Conservation (phyloP, 2,113 vertebrate genomes). For the Hemiscyllium ocellatum region DNA sequence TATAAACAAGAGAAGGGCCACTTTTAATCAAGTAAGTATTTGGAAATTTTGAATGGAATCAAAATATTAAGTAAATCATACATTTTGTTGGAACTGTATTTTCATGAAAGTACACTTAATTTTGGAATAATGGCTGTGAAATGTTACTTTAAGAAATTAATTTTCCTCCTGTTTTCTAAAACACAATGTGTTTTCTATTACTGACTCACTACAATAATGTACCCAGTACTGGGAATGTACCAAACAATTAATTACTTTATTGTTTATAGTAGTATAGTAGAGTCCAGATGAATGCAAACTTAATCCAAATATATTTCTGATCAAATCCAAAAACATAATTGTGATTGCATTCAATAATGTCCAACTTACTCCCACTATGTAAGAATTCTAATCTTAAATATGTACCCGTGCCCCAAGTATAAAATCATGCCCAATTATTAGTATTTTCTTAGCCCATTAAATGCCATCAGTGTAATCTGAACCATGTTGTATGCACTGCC, state of each 20-base stretch:
- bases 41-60: not conserved
- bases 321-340: not conserved
- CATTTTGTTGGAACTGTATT: not conserved
- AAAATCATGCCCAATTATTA: slow-evolving; percentile 19
- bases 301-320: not conserved
- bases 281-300: not conserved
- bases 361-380: not conserved
- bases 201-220: not conserved
- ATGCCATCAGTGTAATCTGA: not conserved
- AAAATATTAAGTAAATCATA: not conserved
- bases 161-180: not conserved
- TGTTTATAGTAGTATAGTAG: not conserved
- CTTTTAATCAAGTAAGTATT: not conserved
- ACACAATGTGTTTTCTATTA: slow-evolving; percentile 28
- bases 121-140: not conserved
- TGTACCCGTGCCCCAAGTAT: not conserved
- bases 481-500: not conserved
- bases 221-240: not conserved
- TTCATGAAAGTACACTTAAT: not conserved
- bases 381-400: not conserved
- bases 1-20: not conserved
- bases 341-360: not conserved
- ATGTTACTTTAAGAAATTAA: not conserved
- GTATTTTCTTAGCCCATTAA: not conserved
- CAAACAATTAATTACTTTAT: slow-evolving; percentile 7